Evolutionary conservation across 2,888 invertebrate species (phyloP).

Genomic region (Pheosia gnoma): DNA sequence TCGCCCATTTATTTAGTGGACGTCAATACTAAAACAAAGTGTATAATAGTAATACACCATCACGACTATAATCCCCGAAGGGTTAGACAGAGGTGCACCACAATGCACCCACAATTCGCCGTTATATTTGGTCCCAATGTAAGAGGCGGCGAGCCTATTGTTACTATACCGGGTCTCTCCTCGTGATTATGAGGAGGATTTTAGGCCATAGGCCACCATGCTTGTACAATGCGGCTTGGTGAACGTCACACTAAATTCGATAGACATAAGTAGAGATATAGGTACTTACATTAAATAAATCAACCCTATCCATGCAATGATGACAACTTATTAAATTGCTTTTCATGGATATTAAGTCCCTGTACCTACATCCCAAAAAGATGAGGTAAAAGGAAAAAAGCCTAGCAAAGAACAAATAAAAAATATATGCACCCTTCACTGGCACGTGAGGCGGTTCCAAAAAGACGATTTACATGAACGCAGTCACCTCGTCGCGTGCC

Average conservation of each 20-base stretch:
- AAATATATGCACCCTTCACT: conserved; percentile 83
- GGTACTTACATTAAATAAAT: background rate
- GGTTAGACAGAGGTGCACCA: too few relatives aligned
- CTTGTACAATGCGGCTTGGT: too few relatives aligned
- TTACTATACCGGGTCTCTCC: too few relatives aligned
- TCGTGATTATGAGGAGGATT: too few relatives aligned
- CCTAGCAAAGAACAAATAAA: conserved; percentile 80
- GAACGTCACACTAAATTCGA: too few relatives aligned
- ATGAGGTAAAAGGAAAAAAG: conserved; percentile 71
- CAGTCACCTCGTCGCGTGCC: conserved; percentile 76
- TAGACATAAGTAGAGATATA: too few relatives aligned
- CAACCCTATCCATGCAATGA: conserved; percentile 7
- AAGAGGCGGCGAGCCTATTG: too few relatives aligned
- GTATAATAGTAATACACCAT: too few relatives aligned
- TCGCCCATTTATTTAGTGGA: background rate
- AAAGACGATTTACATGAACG: conserved; percentile 73
- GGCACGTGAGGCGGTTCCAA: conserved; percentile 76
- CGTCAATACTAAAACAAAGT: background rate
- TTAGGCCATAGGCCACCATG: too few relatives aligned
- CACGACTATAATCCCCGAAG: too few relatives aligned
- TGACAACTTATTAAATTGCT: conserved; percentile 35
- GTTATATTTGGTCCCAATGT: too few relatives aligned
- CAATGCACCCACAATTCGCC: too few relatives aligned
- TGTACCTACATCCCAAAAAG: conserved; percentile 48
- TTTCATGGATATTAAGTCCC: conserved; percentile 30